phyloP scores from a whole-genome alignment of 2,888 invertebrate genomes.

The Caradrina kadenii region DNA sequence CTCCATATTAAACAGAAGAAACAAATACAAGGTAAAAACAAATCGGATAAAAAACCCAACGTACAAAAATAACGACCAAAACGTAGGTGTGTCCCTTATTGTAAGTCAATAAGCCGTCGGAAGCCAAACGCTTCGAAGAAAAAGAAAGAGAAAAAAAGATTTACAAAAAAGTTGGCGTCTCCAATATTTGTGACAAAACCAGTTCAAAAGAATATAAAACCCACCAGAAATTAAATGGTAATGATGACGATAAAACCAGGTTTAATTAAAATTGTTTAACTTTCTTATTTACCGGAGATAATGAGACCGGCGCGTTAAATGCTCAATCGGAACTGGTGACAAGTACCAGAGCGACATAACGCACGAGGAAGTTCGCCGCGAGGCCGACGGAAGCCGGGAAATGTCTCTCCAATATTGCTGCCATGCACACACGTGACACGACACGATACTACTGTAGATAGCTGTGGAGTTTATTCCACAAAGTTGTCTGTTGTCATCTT shows the following conservation, averaged over 20 bases:
- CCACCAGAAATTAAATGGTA: constrained; percentile 18
- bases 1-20: background rate
- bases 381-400: constrained; percentile 74
- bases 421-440: constrained; percentile 40
- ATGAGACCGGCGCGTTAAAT: constrained; percentile 70
- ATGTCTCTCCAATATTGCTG: constrained; percentile 69
- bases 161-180: constrained; percentile 28
- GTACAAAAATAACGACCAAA: constrained; percentile 32
- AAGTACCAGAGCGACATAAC: constrained; percentile 85
- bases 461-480: constrained; percentile 52
- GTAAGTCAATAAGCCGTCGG: constrained; percentile 53
- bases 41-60: constrained; percentile 5
- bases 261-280: constrained; percentile 42
- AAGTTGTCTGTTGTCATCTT: constrained; percentile 62
- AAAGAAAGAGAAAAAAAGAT: constrained; percentile 20
- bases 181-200: constrained; percentile 12
- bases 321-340: constrained; percentile 87
- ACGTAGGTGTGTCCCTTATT: constrained; percentile 48
- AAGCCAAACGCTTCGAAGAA: constrained; percentile 37
- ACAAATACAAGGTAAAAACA: constrained; percentile 10
- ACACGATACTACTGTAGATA: constrained; percentile 55
- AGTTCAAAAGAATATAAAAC: constrained; percentile 23
- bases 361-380: constrained; percentile 73
- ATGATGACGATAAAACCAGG: constrained; percentile 50
- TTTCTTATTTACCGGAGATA: constrained; percentile 46